These are phyloP conservation scores for Pantala flavescens DNA, from an alignment of 1,140 invertebrate genomes.

Conservation along the genomic window DNA sequence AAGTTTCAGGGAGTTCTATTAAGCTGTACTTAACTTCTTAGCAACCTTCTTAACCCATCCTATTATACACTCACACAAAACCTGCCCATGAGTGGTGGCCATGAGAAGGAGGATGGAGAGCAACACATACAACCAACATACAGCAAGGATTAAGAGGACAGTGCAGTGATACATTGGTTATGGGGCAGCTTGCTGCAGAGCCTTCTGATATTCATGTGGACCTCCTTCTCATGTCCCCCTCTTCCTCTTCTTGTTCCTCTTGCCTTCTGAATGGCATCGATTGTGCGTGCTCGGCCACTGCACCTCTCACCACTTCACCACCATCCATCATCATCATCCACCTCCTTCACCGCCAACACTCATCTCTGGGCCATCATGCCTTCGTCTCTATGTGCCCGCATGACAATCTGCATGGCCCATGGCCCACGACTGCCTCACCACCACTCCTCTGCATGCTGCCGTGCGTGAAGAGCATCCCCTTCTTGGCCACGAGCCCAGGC, in stretches of 20 bases:
- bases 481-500: conserved; percentile 25
- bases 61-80: too few relatives aligned
- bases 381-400: conserved; percentile 7
- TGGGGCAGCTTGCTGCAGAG: too few relatives aligned
- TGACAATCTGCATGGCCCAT: neutral
- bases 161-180: too few relatives aligned
- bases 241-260: conserved; percentile 1
- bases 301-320: conserved; percentile 2
- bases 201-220: neutral
- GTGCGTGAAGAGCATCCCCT: conserved; percentile 29
- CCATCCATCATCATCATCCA: neutral
- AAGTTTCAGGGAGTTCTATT: too few relatives aligned
- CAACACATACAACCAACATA: too few relatives aligned
- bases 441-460: conserved; percentile 1
- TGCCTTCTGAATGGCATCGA: neutral
- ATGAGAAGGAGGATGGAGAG: neutral
- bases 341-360: neutral
- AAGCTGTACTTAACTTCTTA: too few relatives aligned
- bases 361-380: neutral
- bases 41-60: too few relatives aligned
- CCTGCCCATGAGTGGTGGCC: neutral
- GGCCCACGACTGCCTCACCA: neutral
- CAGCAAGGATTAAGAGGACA: too few relatives aligned
- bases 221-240: conserved; percentile 6
- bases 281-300: neutral